Percentiles rank a stretch among this genome's conserved stretches.
Evolutionary conservation across 2,888 invertebrate genomes (phyloP).

Genomic region (Pharmacophagus antenor): DNA sequence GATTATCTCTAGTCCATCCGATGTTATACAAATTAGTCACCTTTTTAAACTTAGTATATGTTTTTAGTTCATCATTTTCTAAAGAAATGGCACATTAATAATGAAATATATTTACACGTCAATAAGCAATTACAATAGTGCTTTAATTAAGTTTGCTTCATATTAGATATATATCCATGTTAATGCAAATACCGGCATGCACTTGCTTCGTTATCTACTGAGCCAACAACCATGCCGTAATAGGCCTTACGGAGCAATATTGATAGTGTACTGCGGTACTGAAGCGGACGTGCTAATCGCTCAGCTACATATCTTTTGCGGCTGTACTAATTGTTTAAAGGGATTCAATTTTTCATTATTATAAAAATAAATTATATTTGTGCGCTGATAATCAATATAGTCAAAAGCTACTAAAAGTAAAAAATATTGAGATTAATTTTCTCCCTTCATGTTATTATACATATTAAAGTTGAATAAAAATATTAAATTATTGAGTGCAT

Average conservation of each 20-base stretch:
- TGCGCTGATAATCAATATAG: too few species aligned
- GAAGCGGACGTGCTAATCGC: neutral
- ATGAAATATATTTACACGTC: neutral
- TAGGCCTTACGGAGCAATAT: constrained; percentile 5
- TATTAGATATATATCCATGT: neutral
- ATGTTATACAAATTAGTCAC: too few species aligned
- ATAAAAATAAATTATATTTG: too few species aligned
- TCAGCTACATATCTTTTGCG: neutral
- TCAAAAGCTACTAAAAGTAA: too few species aligned
- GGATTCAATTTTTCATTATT: neutral
- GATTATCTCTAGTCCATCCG: too few species aligned
- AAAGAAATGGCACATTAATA: too few species aligned
- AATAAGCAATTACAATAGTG: neutral
- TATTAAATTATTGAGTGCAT: too few species aligned
- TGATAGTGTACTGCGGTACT: constrained; percentile 1
- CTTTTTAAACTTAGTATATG: too few species aligned
- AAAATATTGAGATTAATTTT: too few species aligned
- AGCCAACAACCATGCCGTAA: neutral
- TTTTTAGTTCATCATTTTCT: too few species aligned
- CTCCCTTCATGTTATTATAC: too few species aligned
- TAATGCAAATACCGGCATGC: neutral
- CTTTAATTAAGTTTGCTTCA: neutral
- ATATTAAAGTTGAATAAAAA: too few species aligned
- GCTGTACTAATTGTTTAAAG: neutral
- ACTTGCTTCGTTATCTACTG: constrained; percentile 7